Conservation (phyloP, 2,888 invertebrate genomes). For the Norana najaformis region DNA sequence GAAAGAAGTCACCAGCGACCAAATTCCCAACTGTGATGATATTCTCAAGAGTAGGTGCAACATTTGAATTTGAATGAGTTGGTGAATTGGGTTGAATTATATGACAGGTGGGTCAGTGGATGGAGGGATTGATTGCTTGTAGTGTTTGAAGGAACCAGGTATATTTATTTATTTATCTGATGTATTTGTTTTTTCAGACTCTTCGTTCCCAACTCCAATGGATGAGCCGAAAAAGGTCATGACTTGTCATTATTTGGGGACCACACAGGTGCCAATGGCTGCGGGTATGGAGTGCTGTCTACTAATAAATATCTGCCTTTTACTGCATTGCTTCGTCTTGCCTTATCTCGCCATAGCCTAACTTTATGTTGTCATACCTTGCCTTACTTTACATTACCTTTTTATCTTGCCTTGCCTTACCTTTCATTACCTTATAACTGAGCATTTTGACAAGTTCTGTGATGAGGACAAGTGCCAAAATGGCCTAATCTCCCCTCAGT, state of each 20-base stretch:
- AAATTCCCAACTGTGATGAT: slow-evolving; percentile 32
- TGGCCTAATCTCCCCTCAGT: too few species aligned
- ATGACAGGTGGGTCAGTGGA: not conserved
- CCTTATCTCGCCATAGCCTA: not conserved
- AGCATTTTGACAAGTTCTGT: too few species aligned
- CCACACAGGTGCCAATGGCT: slow-evolving; percentile 59
- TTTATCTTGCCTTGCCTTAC: not conserved
- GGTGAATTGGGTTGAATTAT: too few species aligned
- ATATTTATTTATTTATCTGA: not conserved
- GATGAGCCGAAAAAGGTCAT: slow-evolving; percentile 95
- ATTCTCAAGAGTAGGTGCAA: slow-evolving; percentile 31
- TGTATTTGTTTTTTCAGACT: slow-evolving; percentile 29
- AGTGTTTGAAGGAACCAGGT: too few species aligned
- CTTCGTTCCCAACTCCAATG: slow-evolving; percentile 87
- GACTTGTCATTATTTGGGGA: slow-evolving; percentile 86
- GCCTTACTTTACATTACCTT: not conserved
- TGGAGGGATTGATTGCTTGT: not conserved
- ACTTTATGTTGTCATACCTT: not conserved
- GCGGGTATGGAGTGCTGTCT: slow-evolving; percentile 51
- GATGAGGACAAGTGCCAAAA: too few species aligned
- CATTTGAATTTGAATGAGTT: not conserved
- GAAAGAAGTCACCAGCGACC: not conserved
- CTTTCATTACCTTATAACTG: not conserved
- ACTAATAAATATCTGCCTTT: not conserved
- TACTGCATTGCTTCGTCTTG: not conserved